These are phyloP conservation scores for Idaea aversata DNA, from an alignment of 2,888 invertebrate genomes.

Conservation along the genomic window DNA sequence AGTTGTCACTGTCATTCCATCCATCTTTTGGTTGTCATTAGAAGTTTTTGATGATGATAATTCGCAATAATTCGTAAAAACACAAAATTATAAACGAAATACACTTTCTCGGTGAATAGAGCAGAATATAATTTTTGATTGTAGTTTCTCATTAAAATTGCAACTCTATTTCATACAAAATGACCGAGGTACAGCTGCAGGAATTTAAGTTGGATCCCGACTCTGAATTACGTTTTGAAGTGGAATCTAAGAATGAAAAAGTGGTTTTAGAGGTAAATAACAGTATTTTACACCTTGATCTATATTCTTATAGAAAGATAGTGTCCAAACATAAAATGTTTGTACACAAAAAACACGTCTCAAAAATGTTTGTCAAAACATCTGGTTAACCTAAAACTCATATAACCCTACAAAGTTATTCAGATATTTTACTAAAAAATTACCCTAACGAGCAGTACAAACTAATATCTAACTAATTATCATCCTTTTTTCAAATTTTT, in stretches of 20 bases:
- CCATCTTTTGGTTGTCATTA: too few relatives aligned
- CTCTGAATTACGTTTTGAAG: constrained; percentile 96
- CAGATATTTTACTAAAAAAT: not conserved
- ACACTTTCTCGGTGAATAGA: not conserved
- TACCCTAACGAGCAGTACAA: not conserved
- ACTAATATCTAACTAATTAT: not conserved
- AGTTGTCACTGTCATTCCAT: too few relatives aligned
- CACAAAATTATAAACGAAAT: too few relatives aligned
- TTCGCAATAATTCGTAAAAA: too few relatives aligned
- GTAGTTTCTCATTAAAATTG: not conserved
- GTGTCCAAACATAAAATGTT: not conserved
- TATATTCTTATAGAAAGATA: not conserved
- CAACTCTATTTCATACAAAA: constrained; percentile 30
- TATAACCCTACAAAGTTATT: not conserved
- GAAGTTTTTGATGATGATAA: too few relatives aligned
- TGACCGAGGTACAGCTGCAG: constrained; percentile 76
- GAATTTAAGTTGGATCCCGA: constrained; percentile 93
- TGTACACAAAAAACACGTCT: not conserved
- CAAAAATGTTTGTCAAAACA: not conserved
- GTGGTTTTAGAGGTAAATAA: constrained; percentile 85
- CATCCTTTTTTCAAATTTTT: not conserved
- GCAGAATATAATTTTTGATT: constrained; percentile 2
- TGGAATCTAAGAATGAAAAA: constrained; percentile 92
- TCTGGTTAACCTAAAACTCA: not conserved
- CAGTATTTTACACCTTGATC: not conserved